Evolutionary conservation across 1,140 invertebrate genomes (phyloP).

Genomic region (Arion vulgaris): DNA sequence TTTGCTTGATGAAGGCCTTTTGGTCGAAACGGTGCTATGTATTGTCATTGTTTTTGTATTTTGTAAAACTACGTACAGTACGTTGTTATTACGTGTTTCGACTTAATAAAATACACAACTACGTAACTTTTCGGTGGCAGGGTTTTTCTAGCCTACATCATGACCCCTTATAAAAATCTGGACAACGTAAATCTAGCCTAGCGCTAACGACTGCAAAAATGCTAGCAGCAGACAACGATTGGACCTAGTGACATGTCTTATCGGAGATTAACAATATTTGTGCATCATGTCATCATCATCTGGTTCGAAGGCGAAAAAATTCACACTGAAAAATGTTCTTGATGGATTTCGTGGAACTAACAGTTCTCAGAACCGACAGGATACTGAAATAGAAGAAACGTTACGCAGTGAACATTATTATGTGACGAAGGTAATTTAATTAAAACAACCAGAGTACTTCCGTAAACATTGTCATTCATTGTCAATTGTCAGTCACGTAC

Average conservation of each 20-base stretch:
- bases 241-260: constrained; percentile 45
- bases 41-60: no score
- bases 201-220: background rate
- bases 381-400: constrained; percentile 65
- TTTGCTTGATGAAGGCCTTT: no score
- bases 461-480: background rate
- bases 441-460: background rate
- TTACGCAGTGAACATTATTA: constrained; percentile 64
- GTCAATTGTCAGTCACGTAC: no score
- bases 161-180: no score
- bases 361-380: constrained; percentile 55
- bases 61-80: no score
- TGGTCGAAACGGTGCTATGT: no score
- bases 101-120: no score
- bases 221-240: constrained; percentile 38
- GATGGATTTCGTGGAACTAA: constrained; percentile 62
- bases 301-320: constrained; percentile 62
- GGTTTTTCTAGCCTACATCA: no score
- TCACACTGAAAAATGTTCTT: constrained; percentile 62
- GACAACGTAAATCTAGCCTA: no score
- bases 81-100: no score
- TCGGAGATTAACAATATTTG: constrained; percentile 32
- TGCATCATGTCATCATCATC: constrained; percentile 47
- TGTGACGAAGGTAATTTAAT: constrained; percentile 61
- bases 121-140: no score